phyloP scores from a whole-genome alignment of 2,113 vertebrate genomes.

The Scomber scombrus region DNA sequence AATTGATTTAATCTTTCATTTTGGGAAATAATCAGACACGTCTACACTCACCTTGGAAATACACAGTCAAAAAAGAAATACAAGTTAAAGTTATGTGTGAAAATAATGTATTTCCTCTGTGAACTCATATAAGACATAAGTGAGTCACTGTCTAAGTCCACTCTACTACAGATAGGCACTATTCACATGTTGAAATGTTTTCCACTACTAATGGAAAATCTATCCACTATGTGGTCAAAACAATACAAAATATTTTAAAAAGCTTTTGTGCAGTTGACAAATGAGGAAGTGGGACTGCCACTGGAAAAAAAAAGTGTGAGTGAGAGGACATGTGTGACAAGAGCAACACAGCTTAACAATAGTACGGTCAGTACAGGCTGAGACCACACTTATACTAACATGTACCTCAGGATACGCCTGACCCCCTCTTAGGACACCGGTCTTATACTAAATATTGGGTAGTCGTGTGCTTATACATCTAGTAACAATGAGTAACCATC shows the following conservation, averaged over 20 bases:
- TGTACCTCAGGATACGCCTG: not conserved
- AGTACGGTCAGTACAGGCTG: not conserved
- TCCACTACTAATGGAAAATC: no score
- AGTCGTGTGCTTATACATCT: not conserved
- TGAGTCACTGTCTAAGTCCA: not conserved
- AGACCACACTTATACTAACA: not conserved
- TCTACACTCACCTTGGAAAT: conserved; percentile 16
- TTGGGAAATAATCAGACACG: conserved; percentile 11
- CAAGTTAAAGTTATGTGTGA: conserved; percentile 13
- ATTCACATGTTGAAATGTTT: no score
- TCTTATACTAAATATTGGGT: not conserved
- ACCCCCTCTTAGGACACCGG: not conserved
- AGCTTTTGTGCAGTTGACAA: no score
- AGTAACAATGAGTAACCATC: not conserved
- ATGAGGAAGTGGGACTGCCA: no score
- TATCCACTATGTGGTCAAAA: no score
- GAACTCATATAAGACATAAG: not conserved
- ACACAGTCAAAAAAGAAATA: conserved; percentile 30
- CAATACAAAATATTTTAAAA: no score
- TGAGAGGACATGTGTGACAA: no score
- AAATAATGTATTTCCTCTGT: not conserved
- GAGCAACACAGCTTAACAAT: no score
- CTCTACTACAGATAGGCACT: not conserved
- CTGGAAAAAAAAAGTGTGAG: no score
- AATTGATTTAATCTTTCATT: conserved; percentile 4